These are phyloP conservation scores for Coranthus polyacanthus DNA, from an alignment of 2,797 vertebrate species.

Conservation along the genomic window DNA sequence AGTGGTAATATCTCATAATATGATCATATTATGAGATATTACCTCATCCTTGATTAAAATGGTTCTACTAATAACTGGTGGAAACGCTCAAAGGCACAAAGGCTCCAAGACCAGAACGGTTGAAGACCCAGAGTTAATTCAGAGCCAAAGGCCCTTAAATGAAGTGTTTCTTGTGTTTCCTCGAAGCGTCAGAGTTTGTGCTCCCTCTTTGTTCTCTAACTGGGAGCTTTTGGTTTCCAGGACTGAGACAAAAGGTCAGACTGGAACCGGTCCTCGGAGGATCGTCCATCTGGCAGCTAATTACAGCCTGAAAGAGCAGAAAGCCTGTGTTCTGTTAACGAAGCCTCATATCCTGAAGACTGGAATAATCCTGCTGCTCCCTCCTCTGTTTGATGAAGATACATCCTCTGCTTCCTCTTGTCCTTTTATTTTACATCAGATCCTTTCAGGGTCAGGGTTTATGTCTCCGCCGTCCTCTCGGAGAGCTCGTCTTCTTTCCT, in stretches of 20 bases:
- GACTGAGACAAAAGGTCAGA: background rate
- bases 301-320: background rate
- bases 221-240: background rate
- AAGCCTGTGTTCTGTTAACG: background rate
- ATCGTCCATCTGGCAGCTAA: conserved; percentile 10
- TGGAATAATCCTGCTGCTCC: background rate
- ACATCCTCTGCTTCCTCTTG: background rate
- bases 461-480: background rate
- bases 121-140: too few species aligned
- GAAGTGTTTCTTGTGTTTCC: too few species aligned
- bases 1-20: too few species aligned
- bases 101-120: too few species aligned
- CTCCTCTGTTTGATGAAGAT: background rate
- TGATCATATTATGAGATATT: too few species aligned
- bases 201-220: background rate
- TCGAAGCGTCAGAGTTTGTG: too few species aligned
- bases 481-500: background rate
- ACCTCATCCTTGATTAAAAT: too few species aligned
- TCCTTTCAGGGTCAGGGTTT: background rate
- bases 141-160: too few species aligned
- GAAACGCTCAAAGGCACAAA: too few species aligned
- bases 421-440: background rate
- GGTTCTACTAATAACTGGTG: too few species aligned
- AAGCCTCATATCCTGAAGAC: background rate
- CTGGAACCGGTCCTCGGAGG: too few species aligned